Conservation (phyloP, 1,140 invertebrate genomes). For the Rhopalosiphum padi region DNA sequence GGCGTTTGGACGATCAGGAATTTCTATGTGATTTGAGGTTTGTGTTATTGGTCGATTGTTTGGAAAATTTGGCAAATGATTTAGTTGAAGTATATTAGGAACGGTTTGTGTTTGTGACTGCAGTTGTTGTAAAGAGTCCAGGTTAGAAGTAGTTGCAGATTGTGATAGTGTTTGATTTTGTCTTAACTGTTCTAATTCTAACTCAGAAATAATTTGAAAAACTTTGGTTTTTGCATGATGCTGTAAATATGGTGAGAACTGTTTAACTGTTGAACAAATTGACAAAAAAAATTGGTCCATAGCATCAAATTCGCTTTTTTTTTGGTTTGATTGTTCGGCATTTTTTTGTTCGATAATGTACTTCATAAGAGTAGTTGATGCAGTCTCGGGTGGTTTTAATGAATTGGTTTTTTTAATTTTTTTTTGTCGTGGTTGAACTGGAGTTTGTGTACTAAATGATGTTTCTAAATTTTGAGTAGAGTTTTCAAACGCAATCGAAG, state of each 20-base stretch:
- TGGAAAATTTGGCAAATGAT: too few relatives aligned
- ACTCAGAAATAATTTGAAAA: not conserved
- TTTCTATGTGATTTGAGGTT: too few relatives aligned
- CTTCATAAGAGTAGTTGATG: not conserved
- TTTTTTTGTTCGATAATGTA: not conserved
- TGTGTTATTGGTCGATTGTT: too few relatives aligned
- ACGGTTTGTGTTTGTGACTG: too few relatives aligned
- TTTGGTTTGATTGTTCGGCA: not conserved
- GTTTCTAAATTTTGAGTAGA: too few relatives aligned
- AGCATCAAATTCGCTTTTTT: not conserved
- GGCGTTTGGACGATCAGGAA: too few relatives aligned
- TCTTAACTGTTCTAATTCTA: not conserved
- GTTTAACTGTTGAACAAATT: not conserved
- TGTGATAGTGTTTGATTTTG: too few relatives aligned
- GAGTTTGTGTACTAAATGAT: not conserved
- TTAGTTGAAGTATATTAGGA: too few relatives aligned
- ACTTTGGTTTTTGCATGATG: not conserved
- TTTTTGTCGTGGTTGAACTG: not conserved
- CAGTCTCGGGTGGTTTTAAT: not conserved
- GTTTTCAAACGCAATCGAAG: not conserved
- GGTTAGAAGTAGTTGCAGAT: too few relatives aligned
- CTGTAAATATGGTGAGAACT: not conserved
- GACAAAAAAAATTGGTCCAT: conserved; percentile 6
- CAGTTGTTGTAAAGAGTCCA: too few relatives aligned
- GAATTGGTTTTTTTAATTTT: not conserved